Percentiles rank a stretch among this genome's conserved stretches.
phyloP scores from a whole-genome alignment of 2,888 invertebrate species.

The Plagodis dolabraria region DNA sequence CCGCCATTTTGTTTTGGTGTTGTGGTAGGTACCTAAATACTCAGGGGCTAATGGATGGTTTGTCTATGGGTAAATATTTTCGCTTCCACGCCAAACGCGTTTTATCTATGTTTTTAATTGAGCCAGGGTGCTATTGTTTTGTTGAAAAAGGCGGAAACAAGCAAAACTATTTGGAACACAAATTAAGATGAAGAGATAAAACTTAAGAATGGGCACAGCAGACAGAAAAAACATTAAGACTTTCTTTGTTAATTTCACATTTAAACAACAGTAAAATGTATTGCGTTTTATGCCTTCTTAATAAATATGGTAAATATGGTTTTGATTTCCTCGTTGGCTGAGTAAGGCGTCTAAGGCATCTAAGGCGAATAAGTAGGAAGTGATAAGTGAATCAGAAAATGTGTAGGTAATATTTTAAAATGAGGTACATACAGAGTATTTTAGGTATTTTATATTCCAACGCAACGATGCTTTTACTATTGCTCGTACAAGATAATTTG shows the following conservation, averaged over 20 bases:
- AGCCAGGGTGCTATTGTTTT: constrained; percentile 58
- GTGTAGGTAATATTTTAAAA: too few species aligned
- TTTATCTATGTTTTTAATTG: constrained; percentile 64
- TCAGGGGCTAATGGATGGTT: constrained; percentile 67
- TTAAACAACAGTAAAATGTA: background rate
- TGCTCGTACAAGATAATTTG: too few species aligned
- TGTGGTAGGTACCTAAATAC: constrained; percentile 40
- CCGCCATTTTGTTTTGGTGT: constrained; percentile 61
- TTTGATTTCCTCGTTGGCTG: too few species aligned
- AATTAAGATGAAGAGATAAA: constrained; percentile 2
- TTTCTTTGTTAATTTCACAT: background rate
- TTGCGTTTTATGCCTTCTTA: background rate
- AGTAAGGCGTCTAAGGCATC: too few species aligned
- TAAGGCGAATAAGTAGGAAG: too few species aligned
- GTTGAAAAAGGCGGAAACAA: constrained; percentile 54
- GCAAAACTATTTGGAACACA: constrained; percentile 42
- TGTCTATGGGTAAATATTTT: constrained; percentile 66
- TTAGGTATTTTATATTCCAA: too few species aligned
- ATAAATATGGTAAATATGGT: too few species aligned
- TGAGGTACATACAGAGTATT: too few species aligned
- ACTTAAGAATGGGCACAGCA: background rate
- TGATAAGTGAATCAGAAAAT: too few species aligned
- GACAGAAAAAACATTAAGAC: background rate
- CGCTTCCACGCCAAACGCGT: constrained; percentile 59
- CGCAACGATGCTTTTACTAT: too few species aligned